phyloP scores from a whole-genome alignment of 2,888 invertebrate species.

The Tiliacea citrago region DNA sequence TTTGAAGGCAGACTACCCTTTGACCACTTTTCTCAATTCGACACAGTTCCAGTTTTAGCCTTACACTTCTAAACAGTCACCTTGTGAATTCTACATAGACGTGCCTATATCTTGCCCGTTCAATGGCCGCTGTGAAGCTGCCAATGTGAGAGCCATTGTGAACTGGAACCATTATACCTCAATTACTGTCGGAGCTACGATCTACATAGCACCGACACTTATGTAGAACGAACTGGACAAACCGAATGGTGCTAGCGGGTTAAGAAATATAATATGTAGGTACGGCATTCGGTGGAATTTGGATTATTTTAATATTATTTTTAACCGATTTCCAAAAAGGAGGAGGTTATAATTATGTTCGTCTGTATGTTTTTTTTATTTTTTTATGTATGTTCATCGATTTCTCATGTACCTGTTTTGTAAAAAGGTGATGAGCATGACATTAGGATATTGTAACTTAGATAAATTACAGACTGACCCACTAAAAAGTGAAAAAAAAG shows the following conservation, averaged over 20 bases:
- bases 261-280: not conserved
- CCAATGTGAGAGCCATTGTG: constrained; percentile 58
- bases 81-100: not conserved
- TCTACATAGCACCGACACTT: constrained; percentile 36
- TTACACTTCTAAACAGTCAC: constrained; percentile 7
- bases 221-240: constrained; percentile 22
- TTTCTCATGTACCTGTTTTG: too few relatives aligned
- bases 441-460: too few relatives aligned
- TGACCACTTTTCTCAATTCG: not conserved
- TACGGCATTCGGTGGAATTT: not conserved
- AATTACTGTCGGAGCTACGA: constrained; percentile 45
- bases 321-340: too few relatives aligned
- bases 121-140: constrained; percentile 55
- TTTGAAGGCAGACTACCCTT: not conserved
- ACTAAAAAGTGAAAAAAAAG: too few relatives aligned
- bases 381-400: too few relatives aligned
- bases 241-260: constrained; percentile 4
- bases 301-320: too few relatives aligned
- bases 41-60: not conserved
- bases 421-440: too few relatives aligned
- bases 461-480: too few relatives aligned
- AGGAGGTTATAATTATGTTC: too few relatives aligned
- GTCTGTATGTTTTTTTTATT: too few relatives aligned
- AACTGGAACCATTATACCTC: constrained; percentile 59
- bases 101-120: constrained; percentile 33